These are phyloP conservation scores for Napeogenes sylphis DNA, from an alignment of 2,888 invertebrate genomes.

Conservation along the genomic window DNA sequence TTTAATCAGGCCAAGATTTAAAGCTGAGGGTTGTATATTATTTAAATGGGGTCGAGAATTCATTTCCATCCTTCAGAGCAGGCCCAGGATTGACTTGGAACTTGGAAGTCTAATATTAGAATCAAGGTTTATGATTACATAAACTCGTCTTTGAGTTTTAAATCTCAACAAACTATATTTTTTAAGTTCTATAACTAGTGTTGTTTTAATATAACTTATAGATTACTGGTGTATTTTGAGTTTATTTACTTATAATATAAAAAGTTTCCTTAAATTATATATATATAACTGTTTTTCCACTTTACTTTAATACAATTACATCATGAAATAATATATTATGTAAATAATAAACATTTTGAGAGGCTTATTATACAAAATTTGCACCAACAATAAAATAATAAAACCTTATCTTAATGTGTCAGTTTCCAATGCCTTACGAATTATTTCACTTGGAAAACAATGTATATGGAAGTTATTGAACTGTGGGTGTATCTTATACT, in stretches of 20 bases:
- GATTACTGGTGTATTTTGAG: no score
- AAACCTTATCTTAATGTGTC: conserved; percentile 12
- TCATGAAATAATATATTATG: conserved; percentile 11
- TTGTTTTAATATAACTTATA: no score
- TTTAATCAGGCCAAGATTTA: conserved; percentile 26
- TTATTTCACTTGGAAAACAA: no score
- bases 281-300: conserved; percentile 3
- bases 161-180: not conserved
- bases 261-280: not conserved
- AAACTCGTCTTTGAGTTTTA: not conserved
- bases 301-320: not conserved
- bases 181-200: no score
- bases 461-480: no score
- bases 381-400: conserved; percentile 17
- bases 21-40: conserved; percentile 22
- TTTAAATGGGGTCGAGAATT: conserved; percentile 17
- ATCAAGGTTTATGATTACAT: not conserved
- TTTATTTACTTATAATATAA: no score
- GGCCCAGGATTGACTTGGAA: conserved; percentile 11
- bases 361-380: conserved; percentile 20
- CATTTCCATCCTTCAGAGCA: conserved; percentile 20
- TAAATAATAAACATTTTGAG: conserved; percentile 19
- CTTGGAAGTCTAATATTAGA: not conserved
- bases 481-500: no score
- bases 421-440: conserved; percentile 11